Base-by-base conservation (phyloP, 2,797 vertebrate species). In the Betta splendens region DNA sequence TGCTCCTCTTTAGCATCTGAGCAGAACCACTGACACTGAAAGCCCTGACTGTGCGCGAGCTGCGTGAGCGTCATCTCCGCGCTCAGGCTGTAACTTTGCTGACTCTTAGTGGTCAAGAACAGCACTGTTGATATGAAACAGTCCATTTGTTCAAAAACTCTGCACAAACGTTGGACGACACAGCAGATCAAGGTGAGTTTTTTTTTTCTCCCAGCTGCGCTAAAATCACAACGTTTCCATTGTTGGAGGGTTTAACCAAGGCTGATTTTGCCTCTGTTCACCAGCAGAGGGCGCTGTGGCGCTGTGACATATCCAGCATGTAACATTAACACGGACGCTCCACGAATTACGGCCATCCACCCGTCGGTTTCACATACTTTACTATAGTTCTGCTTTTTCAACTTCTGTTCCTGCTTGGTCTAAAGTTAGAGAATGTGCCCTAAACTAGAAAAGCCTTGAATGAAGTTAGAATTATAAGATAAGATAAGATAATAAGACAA, bases 201-300 rank as follows among this genome's bases (percentile, higher is more conserved):
- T 0, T 15, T 13, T 36, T 12, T 32, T 1, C 12, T 3, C 15
- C 22, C 22, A 23, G 11, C 7, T 9, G 15, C 16, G 7, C 20
- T 4, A 18, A 32, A 29, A 5, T 5, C 9, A 28, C 40, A 17
- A 33, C 23, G 10, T 20, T 18, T 28, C 33, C 29, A 16, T 31
- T 26, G n/a, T 26, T n/a, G 8, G 7, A 7, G 37, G 18, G 18
- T 20, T 49, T 25, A n/a, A 2, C 5, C 6, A 23, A 28, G n/a
- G 20, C 15, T 48, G 15, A 49, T 15, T 21, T 5, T 28, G 6
- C 36, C 15, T 31, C 23, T 15, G 15, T 43, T 9, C 0, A 45
- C 32, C 78, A 72, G 69, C 48, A 84, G 81, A 62, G 66, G 78
- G 78, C 28, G 75, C 72, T 71, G 37, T 65, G 3, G 36, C 4